Conservation (phyloP, 2,797 vertebrate genomes). For the Podargus strigoides region DNA sequence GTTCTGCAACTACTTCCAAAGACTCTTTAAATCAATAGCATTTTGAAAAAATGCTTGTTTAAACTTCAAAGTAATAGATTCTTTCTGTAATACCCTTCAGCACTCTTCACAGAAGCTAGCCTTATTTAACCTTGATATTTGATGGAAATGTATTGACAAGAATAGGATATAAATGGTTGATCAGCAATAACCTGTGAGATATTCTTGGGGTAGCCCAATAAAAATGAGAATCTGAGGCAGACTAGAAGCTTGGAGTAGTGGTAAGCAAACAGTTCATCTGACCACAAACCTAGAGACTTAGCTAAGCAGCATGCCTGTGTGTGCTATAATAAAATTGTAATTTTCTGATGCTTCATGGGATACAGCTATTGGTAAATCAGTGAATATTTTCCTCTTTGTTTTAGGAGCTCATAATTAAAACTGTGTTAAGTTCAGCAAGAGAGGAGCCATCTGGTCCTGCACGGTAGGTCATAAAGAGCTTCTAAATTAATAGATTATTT, state of each 20-base stretch:
- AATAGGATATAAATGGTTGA: neutral
- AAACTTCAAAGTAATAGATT: neutral
- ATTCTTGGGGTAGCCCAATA: neutral
- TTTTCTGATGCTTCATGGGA: neutral
- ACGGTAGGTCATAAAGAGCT: constrained; percentile 75
- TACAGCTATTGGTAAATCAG: neutral
- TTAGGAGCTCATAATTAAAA: constrained; percentile 96
- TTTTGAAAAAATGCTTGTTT: neutral
- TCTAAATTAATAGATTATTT: neutral
- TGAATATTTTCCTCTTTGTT: constrained; percentile 54
- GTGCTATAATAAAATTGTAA: neutral
- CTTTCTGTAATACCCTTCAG: neutral
- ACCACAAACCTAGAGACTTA: neutral
- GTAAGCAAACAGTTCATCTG: neutral
- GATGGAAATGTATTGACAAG: neutral
- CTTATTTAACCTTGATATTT: neutral
- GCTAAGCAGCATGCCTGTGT: neutral
- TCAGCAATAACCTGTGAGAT: neutral
- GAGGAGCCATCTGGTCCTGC: constrained; percentile 96
- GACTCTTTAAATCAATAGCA: neutral
- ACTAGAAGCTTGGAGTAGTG: neutral
- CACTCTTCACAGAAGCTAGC: neutral
- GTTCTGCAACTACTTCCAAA: neutral
- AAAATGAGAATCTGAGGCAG: neutral
- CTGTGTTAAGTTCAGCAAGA: constrained; percentile 90